phyloP scores from a whole-genome alignment of 2,113 vertebrate genomes.

The Anguilla japonica region DNA sequence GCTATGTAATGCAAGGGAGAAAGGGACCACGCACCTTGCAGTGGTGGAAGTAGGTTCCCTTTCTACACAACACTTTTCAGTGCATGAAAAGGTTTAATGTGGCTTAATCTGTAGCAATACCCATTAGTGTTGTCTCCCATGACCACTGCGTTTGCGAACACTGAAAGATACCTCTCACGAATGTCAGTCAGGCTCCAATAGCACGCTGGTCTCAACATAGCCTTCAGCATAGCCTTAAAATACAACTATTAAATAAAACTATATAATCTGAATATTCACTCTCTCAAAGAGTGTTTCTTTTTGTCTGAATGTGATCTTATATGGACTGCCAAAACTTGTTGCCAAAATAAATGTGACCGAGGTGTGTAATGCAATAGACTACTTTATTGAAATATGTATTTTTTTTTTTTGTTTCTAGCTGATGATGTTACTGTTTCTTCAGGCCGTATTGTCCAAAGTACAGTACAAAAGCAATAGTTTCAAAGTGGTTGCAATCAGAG shows the following conservation, averaged over 20 bases:
- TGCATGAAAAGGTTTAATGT: neutral
- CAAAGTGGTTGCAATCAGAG: conserved; percentile 60
- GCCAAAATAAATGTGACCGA: conserved; percentile 66
- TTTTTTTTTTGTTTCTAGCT: neutral
- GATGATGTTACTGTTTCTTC: conserved; percentile 51
- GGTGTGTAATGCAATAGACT: conserved; percentile 54
- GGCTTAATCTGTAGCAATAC: conserved; percentile 12
- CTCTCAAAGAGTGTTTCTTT: conserved; percentile 24
- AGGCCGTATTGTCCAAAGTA: conserved; percentile 62
- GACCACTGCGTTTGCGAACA: neutral
- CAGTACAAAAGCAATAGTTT: conserved; percentile 70
- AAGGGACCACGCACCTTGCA: neutral
- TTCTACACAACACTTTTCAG: neutral
- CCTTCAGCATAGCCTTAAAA: conserved; percentile 22
- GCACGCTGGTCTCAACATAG: neutral
- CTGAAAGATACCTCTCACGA: neutral
- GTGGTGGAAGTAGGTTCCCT: neutral
- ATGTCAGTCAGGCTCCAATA: neutral
- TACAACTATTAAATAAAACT: neutral
- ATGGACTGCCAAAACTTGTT: conserved; percentile 55
- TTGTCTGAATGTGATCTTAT: conserved; percentile 25
- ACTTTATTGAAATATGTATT: conserved; percentile 10
- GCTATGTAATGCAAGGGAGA: conserved; percentile 13
- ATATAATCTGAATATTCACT: neutral
- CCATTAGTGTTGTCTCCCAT: neutral